Base-by-base conservation (phyloP, 2,113 vertebrate genomes). In the Ranitomeya imitator region DNA sequence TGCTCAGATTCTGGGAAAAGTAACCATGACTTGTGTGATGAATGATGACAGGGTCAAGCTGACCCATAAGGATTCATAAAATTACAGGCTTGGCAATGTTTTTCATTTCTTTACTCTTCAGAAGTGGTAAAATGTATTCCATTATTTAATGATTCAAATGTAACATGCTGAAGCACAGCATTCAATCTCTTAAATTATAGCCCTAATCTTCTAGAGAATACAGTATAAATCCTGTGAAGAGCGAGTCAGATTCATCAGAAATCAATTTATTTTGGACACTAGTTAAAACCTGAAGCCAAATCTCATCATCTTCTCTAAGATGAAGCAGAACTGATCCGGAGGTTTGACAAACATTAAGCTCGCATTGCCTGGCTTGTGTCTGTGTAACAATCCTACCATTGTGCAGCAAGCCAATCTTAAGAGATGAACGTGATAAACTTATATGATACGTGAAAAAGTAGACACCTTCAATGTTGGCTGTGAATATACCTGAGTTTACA, bases 291-390 rank as follows among this genome's bases (percentile, higher is more conserved):
- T 83, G 78, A 85, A 90, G 88, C 85, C 90, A 90, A 71, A 89
- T 82, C 90, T 90, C 89, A 89, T 91, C 90, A 90, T 91, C 90
- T 90, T 90, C 85, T 87, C 89, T 90, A 21, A 91, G 89, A 74
- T 88, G 89, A 79, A 91, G 76, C 55, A 88, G 57, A 10, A 67
- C 37, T 3, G 90, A 90, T 83, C 89, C 90, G 61, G 90, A 90
- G 16, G 81, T 74, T 81, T 90, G 87, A 71, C 57, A 69, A 52
- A 73, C 19, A 52, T 86, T 84, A 67, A 37, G 88, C n/a, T 73
- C 84, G 45, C n/a, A 26, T 51, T 57, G 52, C 31, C 11, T 55
- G 19, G 6, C 78, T 15, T 52, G 88, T 52, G 61, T 61, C 63
- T 90, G 89, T 13, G 86, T 16, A 86, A 86, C 55, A 63, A 69